Evolutionary conservation across 1,140 invertebrate species (phyloP), one percentile per base, ranked within the genome.

Genomic region (Akabosia matsudoensis): DNA sequence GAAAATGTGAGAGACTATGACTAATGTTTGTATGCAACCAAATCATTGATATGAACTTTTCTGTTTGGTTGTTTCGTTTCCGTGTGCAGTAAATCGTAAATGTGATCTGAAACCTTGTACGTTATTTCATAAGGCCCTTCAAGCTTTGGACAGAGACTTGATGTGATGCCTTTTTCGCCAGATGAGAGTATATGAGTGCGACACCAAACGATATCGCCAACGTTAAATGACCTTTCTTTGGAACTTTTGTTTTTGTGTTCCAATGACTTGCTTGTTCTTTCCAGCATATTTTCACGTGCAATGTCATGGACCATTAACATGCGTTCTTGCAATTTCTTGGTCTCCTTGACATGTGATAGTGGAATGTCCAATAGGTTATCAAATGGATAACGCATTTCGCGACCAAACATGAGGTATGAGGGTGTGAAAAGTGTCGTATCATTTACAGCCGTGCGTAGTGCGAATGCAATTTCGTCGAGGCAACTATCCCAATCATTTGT

Each of bases 381-480:
- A 56, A 74, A 74, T 10, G 70, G 74, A 26, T 54, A 51, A 22
- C 71, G 26, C 18, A 85, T 64, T 70, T 85, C 83, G 70, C 84
- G 70, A n/a, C 83, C 84, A 26, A 84, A 83, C 14, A 81, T 85
- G 4, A 85, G 71, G 31, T 83, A 84, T 1, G 83, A 83, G 1
- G 85, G 84, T 0, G 84, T 83, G 56, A 82, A 84, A 0, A 80
- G 73, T 10, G 84, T 87, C 0, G 83, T 75, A 14, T 81, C 76
- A 76, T 84, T 78, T 4, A 80, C 76, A 0, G 83, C 84, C 1
- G 85, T 84, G 33, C 86, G 86, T 74, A 84, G 82, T 0, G 85
- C 85, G 78, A 85, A 87, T 0, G 80, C 74, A 1, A 87, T 79
- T 30, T 84, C 82, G 0, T 82, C 76, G 1, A 87, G 70, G 13